Evolutionary conservation across 64 coral and sea anemone genomes (phyloP).

Genomic region (Acropora tenuis): DNA sequence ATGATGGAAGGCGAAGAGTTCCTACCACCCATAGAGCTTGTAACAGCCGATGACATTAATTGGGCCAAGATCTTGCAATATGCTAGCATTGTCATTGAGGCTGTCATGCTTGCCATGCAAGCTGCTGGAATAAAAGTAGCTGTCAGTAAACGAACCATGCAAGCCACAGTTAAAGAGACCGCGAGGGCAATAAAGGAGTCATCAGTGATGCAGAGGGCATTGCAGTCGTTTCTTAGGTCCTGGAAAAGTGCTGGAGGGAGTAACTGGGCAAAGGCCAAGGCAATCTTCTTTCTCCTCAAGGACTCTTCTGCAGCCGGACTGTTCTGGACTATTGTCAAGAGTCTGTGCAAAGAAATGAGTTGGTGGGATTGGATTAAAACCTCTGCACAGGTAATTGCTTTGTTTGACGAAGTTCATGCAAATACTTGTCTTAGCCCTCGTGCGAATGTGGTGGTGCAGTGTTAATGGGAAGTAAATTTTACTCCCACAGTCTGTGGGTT

Average conservation of each 20-base stretch:
- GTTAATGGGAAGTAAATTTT: too few species aligned
- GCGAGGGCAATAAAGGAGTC: neutral
- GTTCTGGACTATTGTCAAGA: constrained; percentile 37
- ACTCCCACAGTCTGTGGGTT: too few species aligned
- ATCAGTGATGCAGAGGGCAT: neutral
- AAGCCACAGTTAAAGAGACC: neutral
- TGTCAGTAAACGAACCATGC: neutral
- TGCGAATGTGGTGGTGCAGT: too few species aligned
- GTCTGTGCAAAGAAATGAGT: constrained; percentile 14
- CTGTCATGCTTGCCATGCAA: neutral
- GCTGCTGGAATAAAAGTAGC: constrained; percentile 29
- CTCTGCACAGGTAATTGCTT: neutral
- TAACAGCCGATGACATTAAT: neutral
- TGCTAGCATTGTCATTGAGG: constrained; percentile 12
- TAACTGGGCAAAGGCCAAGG: constrained; percentile 29
- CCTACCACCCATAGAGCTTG: neutral
- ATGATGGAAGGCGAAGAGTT: neutral
- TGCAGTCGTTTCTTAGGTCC: neutral
- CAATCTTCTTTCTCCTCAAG: neutral
- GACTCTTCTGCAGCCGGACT: neutral
- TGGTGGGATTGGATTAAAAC: constrained; percentile 13
- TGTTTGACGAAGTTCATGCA: neutral
- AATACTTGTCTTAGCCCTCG: too few species aligned
- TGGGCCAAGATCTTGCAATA: constrained; percentile 14
- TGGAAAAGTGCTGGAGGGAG: constrained; percentile 35